These are phyloP conservation scores for Aleiodes testaceus DNA, from an alignment of 2,888 invertebrate genomes.

Conservation along the genomic window DNA sequence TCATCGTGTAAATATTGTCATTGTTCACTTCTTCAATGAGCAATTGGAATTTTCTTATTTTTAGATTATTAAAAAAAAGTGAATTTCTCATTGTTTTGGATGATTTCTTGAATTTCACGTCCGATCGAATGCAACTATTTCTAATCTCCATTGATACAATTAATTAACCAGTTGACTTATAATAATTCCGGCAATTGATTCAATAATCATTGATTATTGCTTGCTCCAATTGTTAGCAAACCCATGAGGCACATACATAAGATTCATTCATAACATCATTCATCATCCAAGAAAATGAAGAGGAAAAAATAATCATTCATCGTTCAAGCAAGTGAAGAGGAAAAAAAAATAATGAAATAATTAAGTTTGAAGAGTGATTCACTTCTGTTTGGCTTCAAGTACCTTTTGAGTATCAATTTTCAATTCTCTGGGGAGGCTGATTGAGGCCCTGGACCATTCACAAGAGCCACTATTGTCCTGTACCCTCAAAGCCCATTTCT, in stretches of 20 bases:
- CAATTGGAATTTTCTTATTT: too few species aligned
- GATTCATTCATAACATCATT: slow-evolving; percentile 27
- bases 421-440: slow-evolving; percentile 18
- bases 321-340: not conserved
- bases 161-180: not conserved
- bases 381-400: slow-evolving; percentile 9
- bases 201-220: slow-evolving; percentile 12
- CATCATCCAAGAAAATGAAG: not conserved
- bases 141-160: not conserved
- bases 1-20: too few species aligned
- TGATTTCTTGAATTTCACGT: too few species aligned
- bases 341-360: slow-evolving; percentile 9
- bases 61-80: too few species aligned
- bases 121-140: too few species aligned
- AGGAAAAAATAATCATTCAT: not conserved
- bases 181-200: slow-evolving; percentile 21
- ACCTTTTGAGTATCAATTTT: slow-evolving; percentile 33
- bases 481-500: not conserved
- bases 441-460: slow-evolving; percentile 38
- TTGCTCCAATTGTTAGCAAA: slow-evolving; percentile 16
- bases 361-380: slow-evolving; percentile 5
- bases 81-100: too few species aligned
- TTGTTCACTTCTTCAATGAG: too few species aligned
- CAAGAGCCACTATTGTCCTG: slow-evolving; percentile 45
- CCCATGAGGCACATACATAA: not conserved